Evolutionary conservation across 2,888 invertebrate genomes (phyloP).

Genomic region (Andrena minutula): DNA sequence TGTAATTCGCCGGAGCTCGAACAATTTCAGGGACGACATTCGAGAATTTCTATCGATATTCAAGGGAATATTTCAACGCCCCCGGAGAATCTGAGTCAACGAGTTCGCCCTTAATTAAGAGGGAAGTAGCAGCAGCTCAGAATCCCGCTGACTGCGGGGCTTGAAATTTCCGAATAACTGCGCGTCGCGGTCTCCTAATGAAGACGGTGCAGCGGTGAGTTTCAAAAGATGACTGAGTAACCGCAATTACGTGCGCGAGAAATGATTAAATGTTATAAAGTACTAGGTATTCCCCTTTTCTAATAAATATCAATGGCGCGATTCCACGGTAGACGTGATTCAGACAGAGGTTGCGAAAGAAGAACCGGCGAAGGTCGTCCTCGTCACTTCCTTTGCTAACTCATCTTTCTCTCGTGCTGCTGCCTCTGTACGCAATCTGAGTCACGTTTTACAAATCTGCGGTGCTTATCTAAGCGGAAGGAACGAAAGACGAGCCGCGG

Average conservation of each 20-base stretch:
- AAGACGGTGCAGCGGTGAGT: not conserved
- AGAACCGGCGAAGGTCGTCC: slow-evolving; percentile 1
- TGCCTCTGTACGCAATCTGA: slow-evolving; percentile 5
- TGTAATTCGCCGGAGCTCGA: slow-evolving; percentile 19
- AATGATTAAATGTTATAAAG: not conserved
- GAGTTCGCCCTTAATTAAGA: slow-evolving; percentile 4
- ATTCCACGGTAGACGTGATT: not conserved
- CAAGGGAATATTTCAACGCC: not conserved
- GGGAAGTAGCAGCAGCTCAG: not conserved
- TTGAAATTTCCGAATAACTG: slow-evolving; percentile 4
- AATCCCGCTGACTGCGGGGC: slow-evolving; percentile 5
- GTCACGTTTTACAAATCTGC: slow-evolving; percentile 30
- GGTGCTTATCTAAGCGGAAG: slow-evolving; percentile 60
- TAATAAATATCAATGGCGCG: not conserved
- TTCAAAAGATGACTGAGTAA: not conserved
- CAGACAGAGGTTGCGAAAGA: not conserved
- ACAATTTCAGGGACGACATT: not conserved
- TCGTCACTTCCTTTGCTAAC: slow-evolving; percentile 22
- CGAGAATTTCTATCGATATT: slow-evolving; percentile 2
- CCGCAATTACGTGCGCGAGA: not conserved
- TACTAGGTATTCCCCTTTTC: not conserved
- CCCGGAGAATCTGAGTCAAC: slow-evolving; percentile 7
- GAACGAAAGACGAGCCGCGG: slow-evolving; percentile 43
- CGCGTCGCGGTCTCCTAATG: slow-evolving; percentile 3
- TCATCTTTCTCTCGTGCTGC: not conserved